These are phyloP conservation scores for Sebastes diaconus DNA, from an alignment of 2,797 vertebrate genomes.

Conservation along the genomic window DNA sequence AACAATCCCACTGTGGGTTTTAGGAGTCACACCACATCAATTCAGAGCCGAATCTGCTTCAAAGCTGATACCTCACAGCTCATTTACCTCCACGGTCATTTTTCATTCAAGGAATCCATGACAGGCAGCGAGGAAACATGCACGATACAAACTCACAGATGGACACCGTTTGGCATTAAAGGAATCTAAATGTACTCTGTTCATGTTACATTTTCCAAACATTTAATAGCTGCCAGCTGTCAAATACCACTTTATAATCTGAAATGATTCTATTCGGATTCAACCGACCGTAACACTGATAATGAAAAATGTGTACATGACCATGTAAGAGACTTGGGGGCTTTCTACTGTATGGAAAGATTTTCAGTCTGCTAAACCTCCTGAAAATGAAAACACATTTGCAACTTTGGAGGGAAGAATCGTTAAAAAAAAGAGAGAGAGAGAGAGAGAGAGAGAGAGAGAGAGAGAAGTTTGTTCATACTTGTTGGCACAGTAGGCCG, in stretches of 20 bases:
- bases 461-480: constrained; percentile 46
- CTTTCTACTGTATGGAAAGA: constrained; percentile 23
- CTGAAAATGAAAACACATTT: constrained; percentile 58
- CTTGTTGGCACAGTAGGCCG: constrained; percentile 47
- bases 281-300: not conserved
- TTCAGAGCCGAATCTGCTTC: constrained; percentile 53
- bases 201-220: constrained; percentile 17
- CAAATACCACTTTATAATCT: constrained; percentile 14
- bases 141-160: constrained; percentile 36
- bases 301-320: constrained; percentile 13
- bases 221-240: constrained; percentile 40
- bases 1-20: constrained; percentile 28
- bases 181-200: constrained; percentile 27
- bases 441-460: not conserved
- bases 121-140: constrained; percentile 38
- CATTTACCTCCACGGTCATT: constrained; percentile 70
- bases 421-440: not conserved
- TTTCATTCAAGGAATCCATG: constrained; percentile 55
- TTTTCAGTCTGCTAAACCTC: constrained; percentile 51
- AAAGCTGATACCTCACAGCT: constrained; percentile 69
- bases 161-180: constrained; percentile 25
- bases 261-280: constrained; percentile 2
- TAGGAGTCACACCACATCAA: constrained; percentile 72
- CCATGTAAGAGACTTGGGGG: not conserved
- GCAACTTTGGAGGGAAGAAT: constrained; percentile 24